Percentiles rank a stretch among this genome's conserved stretches.
These are phyloP conservation scores for Lepidotrigona ventralis DNA, from an alignment of 1,140 invertebrate genomes.

Conservation along the genomic window DNA sequence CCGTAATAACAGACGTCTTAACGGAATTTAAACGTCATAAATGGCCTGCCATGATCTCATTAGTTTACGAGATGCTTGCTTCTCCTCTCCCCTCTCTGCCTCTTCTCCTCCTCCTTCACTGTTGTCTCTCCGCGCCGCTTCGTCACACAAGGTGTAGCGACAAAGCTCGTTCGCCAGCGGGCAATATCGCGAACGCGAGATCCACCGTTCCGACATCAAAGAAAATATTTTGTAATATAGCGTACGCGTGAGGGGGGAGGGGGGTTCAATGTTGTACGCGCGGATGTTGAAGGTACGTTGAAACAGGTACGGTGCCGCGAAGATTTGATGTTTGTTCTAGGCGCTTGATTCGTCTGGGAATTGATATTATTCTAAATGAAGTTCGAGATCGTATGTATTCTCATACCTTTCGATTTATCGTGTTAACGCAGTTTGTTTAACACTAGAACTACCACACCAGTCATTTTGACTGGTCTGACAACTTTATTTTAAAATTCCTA, in stretches of 20 bases:
- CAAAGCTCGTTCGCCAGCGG: neutral
- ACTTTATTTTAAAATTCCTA: no score
- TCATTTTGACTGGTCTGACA: no score
- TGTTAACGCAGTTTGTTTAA: no score
- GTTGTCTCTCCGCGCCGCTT: neutral
- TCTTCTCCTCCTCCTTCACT: neutral
- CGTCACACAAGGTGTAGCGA: neutral
- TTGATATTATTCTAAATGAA: no score
- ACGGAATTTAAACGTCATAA: constrained; percentile 78
- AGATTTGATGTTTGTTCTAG: neutral
- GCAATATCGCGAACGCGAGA: neutral
- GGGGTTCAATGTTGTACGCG: no score
- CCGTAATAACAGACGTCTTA: constrained; percentile 77
- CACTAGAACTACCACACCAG: no score
- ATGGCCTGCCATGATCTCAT: constrained; percentile 69
- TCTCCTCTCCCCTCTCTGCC: neutral
- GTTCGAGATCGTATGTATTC: neutral
- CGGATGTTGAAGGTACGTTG: neutral
- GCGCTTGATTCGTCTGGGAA: no score
- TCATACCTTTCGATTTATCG: neutral
- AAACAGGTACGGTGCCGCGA: no score
- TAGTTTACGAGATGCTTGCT: constrained; percentile 64
- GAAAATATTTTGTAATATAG: constrained; percentile 8
- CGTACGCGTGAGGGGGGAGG: no score
- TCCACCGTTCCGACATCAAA: neutral